Evolutionary conservation across 2,888 invertebrate species (phyloP).

Genomic region (Trissolcus brochymenae): DNA sequence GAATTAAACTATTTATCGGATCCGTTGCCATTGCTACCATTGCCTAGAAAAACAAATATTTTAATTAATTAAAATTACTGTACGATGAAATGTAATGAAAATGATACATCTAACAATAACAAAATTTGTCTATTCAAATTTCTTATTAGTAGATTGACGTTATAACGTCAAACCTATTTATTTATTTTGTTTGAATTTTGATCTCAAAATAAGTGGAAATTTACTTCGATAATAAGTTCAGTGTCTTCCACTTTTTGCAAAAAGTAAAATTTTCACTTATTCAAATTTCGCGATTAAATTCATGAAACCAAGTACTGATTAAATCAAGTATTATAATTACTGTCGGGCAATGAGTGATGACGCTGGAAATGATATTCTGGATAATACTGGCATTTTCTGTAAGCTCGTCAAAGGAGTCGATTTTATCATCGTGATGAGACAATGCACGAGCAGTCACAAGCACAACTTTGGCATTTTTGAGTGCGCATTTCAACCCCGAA

Average conservation of each 20-base stretch:
- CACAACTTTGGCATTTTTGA: constrained; percentile 80
- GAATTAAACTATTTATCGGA: constrained; percentile 84
- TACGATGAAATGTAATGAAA: not conserved
- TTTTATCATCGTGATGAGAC: not conserved
- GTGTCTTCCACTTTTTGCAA: no score
- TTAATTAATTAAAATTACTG: no score
- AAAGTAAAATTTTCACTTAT: not conserved
- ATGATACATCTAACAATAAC: not conserved
- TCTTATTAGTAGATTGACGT: not conserved
- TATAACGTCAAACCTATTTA: not conserved
- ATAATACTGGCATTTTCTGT: constrained; percentile 75
- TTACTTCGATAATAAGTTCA: no score
- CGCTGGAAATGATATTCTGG: constrained; percentile 57
- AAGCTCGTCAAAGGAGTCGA: not conserved
- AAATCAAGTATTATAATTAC: not conserved
- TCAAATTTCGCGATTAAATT: not conserved
- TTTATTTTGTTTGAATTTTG: not conserved
- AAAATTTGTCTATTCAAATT: no score
- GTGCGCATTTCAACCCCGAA: constrained; percentile 68
- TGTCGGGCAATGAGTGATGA: not conserved
- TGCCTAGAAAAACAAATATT: constrained; percentile 70
- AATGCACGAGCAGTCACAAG: constrained; percentile 79
- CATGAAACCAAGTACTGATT: not conserved
- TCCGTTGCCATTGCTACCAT: constrained; percentile 76
- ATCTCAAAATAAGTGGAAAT: not conserved